Percentiles rank a stretch among this genome's conserved stretches.
Evolutionary conservation across 2,888 invertebrate genomes (phyloP).

Genomic region (Drosophila neonasuta): DNA sequence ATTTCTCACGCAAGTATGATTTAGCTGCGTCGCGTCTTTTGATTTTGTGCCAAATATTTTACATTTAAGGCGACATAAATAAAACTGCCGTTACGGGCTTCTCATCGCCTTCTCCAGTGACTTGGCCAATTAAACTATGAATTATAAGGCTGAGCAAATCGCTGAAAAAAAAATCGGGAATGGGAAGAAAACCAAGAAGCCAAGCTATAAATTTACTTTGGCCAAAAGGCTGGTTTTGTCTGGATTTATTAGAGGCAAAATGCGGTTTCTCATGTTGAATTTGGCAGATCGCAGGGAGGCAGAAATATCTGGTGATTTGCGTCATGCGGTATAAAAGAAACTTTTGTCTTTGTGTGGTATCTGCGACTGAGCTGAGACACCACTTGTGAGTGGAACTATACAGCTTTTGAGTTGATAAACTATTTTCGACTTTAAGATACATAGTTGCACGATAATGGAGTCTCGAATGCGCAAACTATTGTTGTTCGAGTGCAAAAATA

Average conservation of each 20-base stretch:
- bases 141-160: slow-evolving; percentile 71
- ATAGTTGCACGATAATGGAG: slow-evolving; percentile 1
- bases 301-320: slow-evolving; percentile 38
- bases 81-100: slow-evolving; percentile 35
- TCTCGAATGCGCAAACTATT: neutral
- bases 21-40: slow-evolving; percentile 56
- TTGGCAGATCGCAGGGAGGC: slow-evolving; percentile 27
- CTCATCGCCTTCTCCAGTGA: slow-evolving; percentile 45
- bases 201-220: slow-evolving; percentile 69
- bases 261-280: slow-evolving; percentile 61
- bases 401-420: neutral
- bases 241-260: slow-evolving; percentile 66
- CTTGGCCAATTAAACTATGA: slow-evolving; percentile 75
- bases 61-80: slow-evolving; percentile 70
- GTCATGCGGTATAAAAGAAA: slow-evolving; percentile 42
- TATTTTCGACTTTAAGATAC: slow-evolving; percentile 6
- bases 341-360: slow-evolving; percentile 26
- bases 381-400: neutral
- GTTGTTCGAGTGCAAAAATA: neutral
- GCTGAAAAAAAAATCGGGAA: slow-evolving; percentile 33
- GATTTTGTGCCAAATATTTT: slow-evolving; percentile 73
- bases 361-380: slow-evolving; percentile 1
- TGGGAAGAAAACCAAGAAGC: slow-evolving; percentile 20
- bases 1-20: slow-evolving; percentile 57
- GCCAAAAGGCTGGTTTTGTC: slow-evolving; percentile 68